A percentile compares a stretch with the other conserved stretches of the same genome.
These are phyloP conservation scores for Magallana gigas DNA, from an alignment of 1,140 invertebrate species.

Conservation along the genomic window DNA sequence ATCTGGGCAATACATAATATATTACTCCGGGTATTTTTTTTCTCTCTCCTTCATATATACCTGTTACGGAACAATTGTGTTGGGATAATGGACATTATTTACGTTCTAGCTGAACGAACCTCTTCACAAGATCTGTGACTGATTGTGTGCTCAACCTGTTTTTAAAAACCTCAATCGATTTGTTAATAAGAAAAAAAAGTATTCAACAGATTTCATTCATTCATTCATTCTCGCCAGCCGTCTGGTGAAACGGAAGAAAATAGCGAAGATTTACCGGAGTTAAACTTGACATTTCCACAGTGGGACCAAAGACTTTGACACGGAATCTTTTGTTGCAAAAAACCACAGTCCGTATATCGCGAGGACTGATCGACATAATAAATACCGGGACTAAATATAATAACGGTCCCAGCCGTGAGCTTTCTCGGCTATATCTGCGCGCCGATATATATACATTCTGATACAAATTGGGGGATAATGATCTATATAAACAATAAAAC, in stretches of 20 bases:
- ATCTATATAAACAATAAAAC: slow-evolving; percentile 33
- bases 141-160: slow-evolving; percentile 32
- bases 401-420: background rate
- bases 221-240: slow-evolving; percentile 29
- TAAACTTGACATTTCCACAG: slow-evolving; percentile 17
- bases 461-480: slow-evolving; percentile 35
- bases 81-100: slow-evolving; percentile 15
- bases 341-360: background rate
- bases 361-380: background rate
- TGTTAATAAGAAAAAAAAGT: slow-evolving; percentile 33
- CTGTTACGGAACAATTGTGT: slow-evolving; percentile 25
- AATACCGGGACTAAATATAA: background rate
- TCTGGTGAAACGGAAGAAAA: slow-evolving; percentile 19
- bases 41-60: background rate
- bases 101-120: slow-evolving; percentile 26
- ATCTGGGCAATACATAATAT: slow-evolving; percentile 1
- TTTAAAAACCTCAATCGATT: slow-evolving; percentile 40
- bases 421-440: background rate
- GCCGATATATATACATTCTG: slow-evolving; percentile 10
- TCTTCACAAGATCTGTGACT: slow-evolving; percentile 11
- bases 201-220: slow-evolving; percentile 29
- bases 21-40: background rate
- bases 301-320: slow-evolving; percentile 18
- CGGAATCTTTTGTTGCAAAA: slow-evolving; percentile 17
- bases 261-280: background rate